These are phyloP conservation scores for Pammene fasciana DNA, from an alignment of 2,888 invertebrate genomes.

Conservation along the genomic window DNA sequence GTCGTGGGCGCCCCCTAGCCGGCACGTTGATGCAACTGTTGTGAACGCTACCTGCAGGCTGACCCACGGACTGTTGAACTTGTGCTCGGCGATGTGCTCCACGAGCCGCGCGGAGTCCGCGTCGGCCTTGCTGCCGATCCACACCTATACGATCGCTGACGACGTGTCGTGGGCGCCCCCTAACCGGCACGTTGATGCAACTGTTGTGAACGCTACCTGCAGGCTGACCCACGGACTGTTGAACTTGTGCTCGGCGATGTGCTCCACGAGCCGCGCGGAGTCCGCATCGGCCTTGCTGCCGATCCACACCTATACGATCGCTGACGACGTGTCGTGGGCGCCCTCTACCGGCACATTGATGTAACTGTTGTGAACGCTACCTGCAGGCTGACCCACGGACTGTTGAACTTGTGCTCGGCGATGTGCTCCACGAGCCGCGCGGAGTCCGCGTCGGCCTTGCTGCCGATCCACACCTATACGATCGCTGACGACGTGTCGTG, in stretches of 20 bases:
- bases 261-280: slow-evolving; percentile 91
- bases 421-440: slow-evolving; percentile 94
- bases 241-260: slow-evolving; percentile 96
- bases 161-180: too few species aligned
- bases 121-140: too few species aligned
- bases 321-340: too few species aligned
- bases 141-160: slow-evolving; percentile 82
- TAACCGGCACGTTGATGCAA: neutral
- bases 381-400: slow-evolving; percentile 89
- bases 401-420: slow-evolving; percentile 96
- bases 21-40: too few species aligned
- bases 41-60: slow-evolving; percentile 85
- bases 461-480: too few species aligned
- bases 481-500: too few species aligned
- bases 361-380: slow-evolving; percentile 64
- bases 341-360: neutral
- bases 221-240: slow-evolving; percentile 91
- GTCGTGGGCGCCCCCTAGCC: slow-evolving; percentile 84
- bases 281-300: too few species aligned
- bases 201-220: slow-evolving; percentile 79
- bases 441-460: slow-evolving; percentile 57
- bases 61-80: slow-evolving; percentile 93
- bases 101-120: slow-evolving; percentile 87
- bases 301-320: too few species aligned
- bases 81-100: slow-evolving; percentile 96